A percentile compares a stretch with the other conserved stretches of the same genome.
phyloP scores from a whole-genome alignment of 1,140 invertebrate species.

The Whitmania pigra region DNA sequence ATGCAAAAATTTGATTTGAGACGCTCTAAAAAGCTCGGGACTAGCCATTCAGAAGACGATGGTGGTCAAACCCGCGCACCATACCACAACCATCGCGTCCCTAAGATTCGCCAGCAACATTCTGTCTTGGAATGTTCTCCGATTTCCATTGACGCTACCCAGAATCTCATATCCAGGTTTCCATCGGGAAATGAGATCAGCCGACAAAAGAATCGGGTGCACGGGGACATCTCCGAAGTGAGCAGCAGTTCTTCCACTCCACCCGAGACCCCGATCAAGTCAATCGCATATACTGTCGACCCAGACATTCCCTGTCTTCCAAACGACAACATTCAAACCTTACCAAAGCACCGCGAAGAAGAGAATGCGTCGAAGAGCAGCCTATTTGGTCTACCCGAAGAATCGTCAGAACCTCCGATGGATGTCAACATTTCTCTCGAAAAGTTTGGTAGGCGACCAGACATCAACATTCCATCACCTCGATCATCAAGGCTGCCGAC shows the following conservation, averaged over 20 bases:
- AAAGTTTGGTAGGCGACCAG: too few species aligned
- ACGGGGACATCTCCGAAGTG: not conserved
- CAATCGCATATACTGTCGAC: not conserved
- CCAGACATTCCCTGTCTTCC: not conserved
- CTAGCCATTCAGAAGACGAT: too few species aligned
- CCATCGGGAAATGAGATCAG: too few species aligned
- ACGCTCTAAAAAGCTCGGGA: too few species aligned
- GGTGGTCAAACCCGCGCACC: not conserved
- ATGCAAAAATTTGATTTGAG: not conserved
- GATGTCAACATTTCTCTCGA: too few species aligned
- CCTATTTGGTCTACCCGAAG: too few species aligned
- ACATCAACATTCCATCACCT: slow-evolving; percentile 1
- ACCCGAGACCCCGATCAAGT: not conserved
- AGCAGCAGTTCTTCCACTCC: not conserved
- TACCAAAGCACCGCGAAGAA: too few species aligned
- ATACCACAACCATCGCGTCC: not conserved
- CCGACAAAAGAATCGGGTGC: not conserved
- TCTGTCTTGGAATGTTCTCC: not conserved
- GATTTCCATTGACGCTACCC: too few species aligned
- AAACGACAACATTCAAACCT: too few species aligned
- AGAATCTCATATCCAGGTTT: too few species aligned
- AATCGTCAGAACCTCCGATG: too few species aligned
- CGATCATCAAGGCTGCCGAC: not conserved
- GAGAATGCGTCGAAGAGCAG: too few species aligned
- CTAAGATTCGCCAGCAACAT: not conserved